Evolutionary conservation across 2,888 invertebrate genomes (phyloP).

Genomic region (Saturnia japonica): DNA sequence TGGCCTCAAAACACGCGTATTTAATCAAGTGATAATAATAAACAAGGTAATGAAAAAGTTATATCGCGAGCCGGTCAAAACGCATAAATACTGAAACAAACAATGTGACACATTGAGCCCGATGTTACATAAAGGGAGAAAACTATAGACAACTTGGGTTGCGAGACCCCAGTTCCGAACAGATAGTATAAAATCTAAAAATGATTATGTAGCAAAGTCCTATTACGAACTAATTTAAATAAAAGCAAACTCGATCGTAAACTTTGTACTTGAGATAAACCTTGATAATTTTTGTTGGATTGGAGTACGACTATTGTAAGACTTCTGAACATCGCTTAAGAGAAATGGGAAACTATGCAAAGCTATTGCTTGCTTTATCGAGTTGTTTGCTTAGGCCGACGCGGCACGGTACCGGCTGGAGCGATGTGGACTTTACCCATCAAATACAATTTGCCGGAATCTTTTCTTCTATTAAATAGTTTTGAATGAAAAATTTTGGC

Average conservation of each 20-base stretch:
- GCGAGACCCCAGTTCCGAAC: too few species aligned
- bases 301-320: neutral
- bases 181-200: too few species aligned
- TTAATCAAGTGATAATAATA: too few species aligned
- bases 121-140: too few species aligned
- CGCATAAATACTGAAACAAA: too few species aligned
- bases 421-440: constrained; percentile 41
- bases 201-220: too few species aligned
- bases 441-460: constrained; percentile 58
- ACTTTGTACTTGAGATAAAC: neutral
- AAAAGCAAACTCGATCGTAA: neutral
- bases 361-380: constrained; percentile 53
- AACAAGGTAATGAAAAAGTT: too few species aligned
- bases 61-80: too few species aligned
- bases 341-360: constrained; percentile 27
- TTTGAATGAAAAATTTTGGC: neutral
- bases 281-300: neutral
- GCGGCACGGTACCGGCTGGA: constrained; percentile 1
- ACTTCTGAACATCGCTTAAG: constrained; percentile 31
- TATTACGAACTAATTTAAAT: neutral
- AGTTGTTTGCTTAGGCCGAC: constrained; percentile 61
- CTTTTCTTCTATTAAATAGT: constrained; percentile 10
- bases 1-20: too few species aligned
- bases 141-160: too few species aligned
- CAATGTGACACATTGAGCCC: too few species aligned